These are phyloP conservation scores for Digitonthophagus gazella DNA, from an alignment of 2,888 invertebrate species.

Conservation along the genomic window DNA sequence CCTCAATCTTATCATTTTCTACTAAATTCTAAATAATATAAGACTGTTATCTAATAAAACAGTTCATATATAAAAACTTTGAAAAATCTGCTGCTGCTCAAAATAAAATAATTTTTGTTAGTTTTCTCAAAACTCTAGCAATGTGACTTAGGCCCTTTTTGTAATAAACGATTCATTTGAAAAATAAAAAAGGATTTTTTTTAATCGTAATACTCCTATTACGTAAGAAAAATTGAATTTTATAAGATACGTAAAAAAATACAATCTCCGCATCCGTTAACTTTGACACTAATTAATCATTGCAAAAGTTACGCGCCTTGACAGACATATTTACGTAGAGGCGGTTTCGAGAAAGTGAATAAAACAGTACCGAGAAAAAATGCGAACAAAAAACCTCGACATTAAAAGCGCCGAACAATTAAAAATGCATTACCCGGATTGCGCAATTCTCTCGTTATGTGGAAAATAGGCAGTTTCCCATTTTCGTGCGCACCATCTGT, in stretches of 20 bases:
- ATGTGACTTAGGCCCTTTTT: no score
- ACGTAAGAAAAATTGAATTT: background rate
- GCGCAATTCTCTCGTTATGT: background rate
- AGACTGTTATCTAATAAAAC: no score
- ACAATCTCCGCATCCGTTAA: background rate
- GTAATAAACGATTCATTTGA: no score
- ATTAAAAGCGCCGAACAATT: conserved; percentile 13
- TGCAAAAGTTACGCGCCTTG: background rate
- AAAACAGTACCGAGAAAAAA: background rate
- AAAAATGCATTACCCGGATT: conserved; percentile 12
- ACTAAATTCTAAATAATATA: no score
- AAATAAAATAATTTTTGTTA: no score
- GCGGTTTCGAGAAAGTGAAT: background rate
- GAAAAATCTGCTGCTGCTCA: no score
- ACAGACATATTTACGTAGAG: background rate
- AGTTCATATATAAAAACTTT: no score
- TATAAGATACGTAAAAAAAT: background rate
- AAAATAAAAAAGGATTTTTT: no score
- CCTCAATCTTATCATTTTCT: no score
- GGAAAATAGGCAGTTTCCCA: background rate
- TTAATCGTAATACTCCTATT: background rate
- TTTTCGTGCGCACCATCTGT: background rate
- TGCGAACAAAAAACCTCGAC: background rate
- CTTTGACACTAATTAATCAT: background rate
- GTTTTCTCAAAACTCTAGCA: no score